Base-by-base conservation (phyloP, 2,797 vertebrate species). In the Hydrolagus colliei region DNA sequence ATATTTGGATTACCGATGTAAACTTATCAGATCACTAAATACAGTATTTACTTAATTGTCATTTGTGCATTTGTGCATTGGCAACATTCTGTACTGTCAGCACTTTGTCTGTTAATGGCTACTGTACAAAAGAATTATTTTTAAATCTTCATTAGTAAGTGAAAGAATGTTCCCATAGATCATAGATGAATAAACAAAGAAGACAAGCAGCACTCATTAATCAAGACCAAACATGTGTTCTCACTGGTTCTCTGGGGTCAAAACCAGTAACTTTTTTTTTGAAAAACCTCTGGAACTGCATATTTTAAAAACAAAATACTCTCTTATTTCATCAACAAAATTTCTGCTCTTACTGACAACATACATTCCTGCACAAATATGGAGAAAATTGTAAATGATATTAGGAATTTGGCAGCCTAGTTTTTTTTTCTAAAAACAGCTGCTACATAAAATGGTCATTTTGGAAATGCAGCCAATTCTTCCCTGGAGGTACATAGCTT, bases 371-470 rank as follows among this genome's bases (percentile, higher is more conserved):
- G 79, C 68, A 84, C 79, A 84, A 84, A 84, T 84, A 84, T 84
- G 79, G 79, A 84, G 67, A 84, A 71, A 84, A 84, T 68, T 41
- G 63, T 67, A 84, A 84, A 84, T 84, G 65, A 84, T 67, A 84
- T 84, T 84, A 84, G 79, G 79, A 68, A 84, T 84, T 84, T 84
- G 79, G 79, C 79, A 71, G 79, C 63, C 18, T 35, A 84, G 63
- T 35, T 84, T 84, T 84, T 84, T 84, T 84, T 84, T 84, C 79
- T 84, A 84, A 84, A 84, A 84, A 71, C 79, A 84, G 79, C 79
- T 84, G 79, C 79, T 68, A 41, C 79, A 71, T 27, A 84, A 84
- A 84, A 84, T 84, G 79, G 65, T 84, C 79, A 71, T 67, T 84
- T 84, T 68, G 35, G 79, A 84, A 84, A 41, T 84, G 79, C 67